Percentiles rank a stretch among this genome's conserved stretches.
Conservation (phyloP, 2,797 vertebrate genomes). For the Cuniculus paca region DNA sequence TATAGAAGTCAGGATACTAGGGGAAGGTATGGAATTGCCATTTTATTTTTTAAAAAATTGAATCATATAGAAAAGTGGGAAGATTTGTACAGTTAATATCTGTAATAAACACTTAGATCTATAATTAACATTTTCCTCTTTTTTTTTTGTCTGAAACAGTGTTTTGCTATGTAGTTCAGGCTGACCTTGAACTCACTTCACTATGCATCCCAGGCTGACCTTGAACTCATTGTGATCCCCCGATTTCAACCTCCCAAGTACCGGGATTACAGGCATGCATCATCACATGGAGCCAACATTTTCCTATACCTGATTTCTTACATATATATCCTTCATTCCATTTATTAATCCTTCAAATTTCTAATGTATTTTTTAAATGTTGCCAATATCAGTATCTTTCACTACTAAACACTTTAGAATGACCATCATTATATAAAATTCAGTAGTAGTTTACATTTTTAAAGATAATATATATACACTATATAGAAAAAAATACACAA, state of each 20-base stretch:
- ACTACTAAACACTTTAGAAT: background rate
- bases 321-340: background rate
- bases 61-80: background rate
- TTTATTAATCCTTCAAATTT: background rate
- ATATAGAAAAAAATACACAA: background rate
- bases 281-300: no score
- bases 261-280: no score
- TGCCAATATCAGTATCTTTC: background rate
- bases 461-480: background rate
- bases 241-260: no score
- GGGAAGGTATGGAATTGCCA: no score
- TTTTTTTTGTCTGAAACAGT: no score
- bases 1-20: background rate
- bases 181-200: no score
- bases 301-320: background rate
- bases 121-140: background rate
- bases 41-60: background rate
- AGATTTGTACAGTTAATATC: background rate
- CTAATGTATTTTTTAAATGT: background rate
- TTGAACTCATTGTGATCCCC: no score
- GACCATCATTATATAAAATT: slow-evolving; percentile 8
- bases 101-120: background rate
- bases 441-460: background rate
- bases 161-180: no score
- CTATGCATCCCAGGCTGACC: no score